These are phyloP conservation scores for Cephus sareptanus DNA, from an alignment of 2,888 invertebrate genomes.

Conservation along the genomic window DNA sequence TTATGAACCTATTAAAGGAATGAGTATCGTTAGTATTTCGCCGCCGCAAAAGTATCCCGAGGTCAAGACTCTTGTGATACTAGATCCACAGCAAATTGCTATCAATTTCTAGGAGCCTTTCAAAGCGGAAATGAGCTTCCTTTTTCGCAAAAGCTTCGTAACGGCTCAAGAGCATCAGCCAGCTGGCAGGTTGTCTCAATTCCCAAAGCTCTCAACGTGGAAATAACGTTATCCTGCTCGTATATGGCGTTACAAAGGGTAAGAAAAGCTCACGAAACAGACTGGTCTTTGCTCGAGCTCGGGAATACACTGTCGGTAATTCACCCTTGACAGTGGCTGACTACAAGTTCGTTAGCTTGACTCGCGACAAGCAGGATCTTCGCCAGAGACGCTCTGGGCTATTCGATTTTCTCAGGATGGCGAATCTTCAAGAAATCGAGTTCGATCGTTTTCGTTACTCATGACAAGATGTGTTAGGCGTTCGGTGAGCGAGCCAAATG, in stretches of 20 bases:
- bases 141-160: slow-evolving; percentile 8
- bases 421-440: not conserved
- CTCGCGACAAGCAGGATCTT: not conserved
- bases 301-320: not conserved
- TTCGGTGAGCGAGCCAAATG: not conserved
- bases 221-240: slow-evolving; percentile 15
- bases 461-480: not conserved
- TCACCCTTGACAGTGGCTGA: not conserved
- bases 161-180: slow-evolving; percentile 9
- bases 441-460: not conserved
- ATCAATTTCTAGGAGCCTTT: slow-evolving; percentile 18
- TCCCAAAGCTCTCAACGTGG: slow-evolving; percentile 18
- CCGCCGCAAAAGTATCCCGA: not conserved
- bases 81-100: slow-evolving; percentile 15
- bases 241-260: not conserved
- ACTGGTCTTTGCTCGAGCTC: not conserved
- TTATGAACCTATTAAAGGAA: not conserved
- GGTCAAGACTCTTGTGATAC: not conserved
- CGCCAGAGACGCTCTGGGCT: not conserved
- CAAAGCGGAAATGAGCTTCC: slow-evolving; percentile 18
- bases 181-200: slow-evolving; percentile 15
- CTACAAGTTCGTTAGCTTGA: not conserved
- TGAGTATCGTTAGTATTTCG: not conserved
- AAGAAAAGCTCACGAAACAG: not conserved
- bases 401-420: not conserved